These are phyloP conservation scores for Prunella fulvescens DNA, from an alignment of 2,113 vertebrate genomes.

Conservation along the genomic window DNA sequence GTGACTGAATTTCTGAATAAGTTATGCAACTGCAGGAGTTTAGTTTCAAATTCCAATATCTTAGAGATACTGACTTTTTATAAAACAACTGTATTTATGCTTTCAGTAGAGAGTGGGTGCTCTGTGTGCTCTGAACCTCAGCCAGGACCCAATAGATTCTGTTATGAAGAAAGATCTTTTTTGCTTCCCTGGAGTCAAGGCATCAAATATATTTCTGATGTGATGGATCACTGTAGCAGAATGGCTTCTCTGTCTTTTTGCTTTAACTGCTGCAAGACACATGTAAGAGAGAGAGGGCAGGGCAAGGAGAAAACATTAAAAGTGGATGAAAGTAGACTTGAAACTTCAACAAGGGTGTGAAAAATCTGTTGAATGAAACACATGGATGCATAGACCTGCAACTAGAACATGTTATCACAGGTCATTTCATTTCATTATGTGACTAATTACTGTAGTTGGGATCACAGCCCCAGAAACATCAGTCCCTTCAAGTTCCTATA, in stretches of 20 bases:
- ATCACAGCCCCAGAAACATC: background rate
- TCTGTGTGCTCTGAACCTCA: background rate
- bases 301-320: background rate
- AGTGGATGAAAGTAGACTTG: background rate
- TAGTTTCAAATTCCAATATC: background rate
- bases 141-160: background rate
- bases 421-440: background rate
- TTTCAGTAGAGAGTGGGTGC: background rate
- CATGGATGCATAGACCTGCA: background rate
- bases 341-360: background rate
- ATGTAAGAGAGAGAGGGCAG: background rate
- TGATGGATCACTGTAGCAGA: background rate
- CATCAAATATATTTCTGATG: background rate
- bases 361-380: background rate
- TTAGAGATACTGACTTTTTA: background rate
- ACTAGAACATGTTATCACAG: background rate
- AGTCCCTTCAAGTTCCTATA: background rate
- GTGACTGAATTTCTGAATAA: background rate
- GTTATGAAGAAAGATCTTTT: background rate
- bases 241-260: background rate
- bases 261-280: background rate
- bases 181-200: background rate
- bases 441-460: background rate
- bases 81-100: background rate
- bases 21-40: conserved; percentile 8